These are phyloP conservation scores for Glaucidium brasilianum DNA, from an alignment of 2,113 vertebrate species.

Conservation along the genomic window DNA sequence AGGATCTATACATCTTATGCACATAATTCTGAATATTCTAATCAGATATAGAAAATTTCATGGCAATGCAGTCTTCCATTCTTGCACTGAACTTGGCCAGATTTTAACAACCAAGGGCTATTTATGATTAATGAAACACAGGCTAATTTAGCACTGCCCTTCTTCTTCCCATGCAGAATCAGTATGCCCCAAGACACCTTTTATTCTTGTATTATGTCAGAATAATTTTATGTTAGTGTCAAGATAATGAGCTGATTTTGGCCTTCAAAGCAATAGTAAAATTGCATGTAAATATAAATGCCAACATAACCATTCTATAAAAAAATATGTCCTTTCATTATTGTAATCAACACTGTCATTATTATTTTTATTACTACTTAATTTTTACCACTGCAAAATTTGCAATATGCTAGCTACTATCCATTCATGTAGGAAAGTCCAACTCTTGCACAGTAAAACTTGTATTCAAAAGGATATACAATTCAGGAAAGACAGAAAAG, in stretches of 20 bases:
- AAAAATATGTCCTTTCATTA: background rate
- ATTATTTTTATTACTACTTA: background rate
- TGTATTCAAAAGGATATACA: background rate
- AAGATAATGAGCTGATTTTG: conserved; percentile 22
- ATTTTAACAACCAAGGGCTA: conserved; percentile 2
- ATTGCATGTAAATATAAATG: background rate
- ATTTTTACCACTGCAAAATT: background rate
- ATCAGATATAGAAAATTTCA: conserved; percentile 35
- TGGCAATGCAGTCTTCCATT: background rate
- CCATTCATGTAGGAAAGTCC: background rate
- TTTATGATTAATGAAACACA: background rate
- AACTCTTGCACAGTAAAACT: background rate
- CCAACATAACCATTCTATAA: background rate
- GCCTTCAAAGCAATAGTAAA: background rate
- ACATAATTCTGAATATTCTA: conserved; percentile 27
- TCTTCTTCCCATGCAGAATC: background rate
- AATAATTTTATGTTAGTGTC: conserved; percentile 20
- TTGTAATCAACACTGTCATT: background rate
- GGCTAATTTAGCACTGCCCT: background rate
- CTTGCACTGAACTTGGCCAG: conserved; percentile 17
- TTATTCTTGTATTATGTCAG: background rate
- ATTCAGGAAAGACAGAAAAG: background rate
- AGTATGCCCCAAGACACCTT: background rate
- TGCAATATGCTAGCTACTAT: background rate
- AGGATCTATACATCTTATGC: conserved; percentile 30